Evolutionary conservation across 2,888 invertebrate species (phyloP).

Genomic region (Dasypolia templi): DNA sequence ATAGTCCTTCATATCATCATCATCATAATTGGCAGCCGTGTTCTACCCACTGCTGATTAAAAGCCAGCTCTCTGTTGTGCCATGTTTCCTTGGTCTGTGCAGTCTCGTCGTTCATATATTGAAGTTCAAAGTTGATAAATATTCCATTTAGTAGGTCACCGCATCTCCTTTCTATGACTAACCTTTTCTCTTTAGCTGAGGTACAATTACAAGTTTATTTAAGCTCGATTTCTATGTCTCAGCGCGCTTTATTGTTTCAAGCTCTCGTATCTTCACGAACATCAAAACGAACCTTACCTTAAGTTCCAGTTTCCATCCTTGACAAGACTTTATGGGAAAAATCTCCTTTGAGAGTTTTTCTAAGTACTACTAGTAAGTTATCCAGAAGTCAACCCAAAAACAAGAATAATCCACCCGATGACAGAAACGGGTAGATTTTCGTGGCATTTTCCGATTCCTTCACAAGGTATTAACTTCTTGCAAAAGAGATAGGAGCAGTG

Average conservation of each 20-base stretch:
- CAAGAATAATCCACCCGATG: neutral
- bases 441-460: fast-evolving
- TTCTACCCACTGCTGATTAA: neutral
- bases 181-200: conserved; percentile 44
- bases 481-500: too few relatives aligned
- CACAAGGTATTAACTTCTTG: neutral
- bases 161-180: conserved; percentile 56
- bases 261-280: conserved; percentile 32
- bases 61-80: too few relatives aligned
- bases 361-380: neutral
- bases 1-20: neutral
- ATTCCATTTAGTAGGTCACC: conserved; percentile 36
- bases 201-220: conserved; percentile 32
- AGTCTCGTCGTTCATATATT: neutral
- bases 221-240: conserved; percentile 40
- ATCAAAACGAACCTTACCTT: neutral
- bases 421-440: neutral
- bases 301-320: neutral
- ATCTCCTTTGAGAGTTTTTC: neutral
- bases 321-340: neutral
- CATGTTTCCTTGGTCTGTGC: neutral
- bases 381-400: neutral
- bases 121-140: conserved; percentile 44
- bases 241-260: conserved; percentile 34
- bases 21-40: neutral